Percentiles rank a stretch among this genome's conserved stretches.
Evolutionary conservation across 1,140 invertebrate genomes (phyloP).

Genomic region (Bombus picipes): DNA sequence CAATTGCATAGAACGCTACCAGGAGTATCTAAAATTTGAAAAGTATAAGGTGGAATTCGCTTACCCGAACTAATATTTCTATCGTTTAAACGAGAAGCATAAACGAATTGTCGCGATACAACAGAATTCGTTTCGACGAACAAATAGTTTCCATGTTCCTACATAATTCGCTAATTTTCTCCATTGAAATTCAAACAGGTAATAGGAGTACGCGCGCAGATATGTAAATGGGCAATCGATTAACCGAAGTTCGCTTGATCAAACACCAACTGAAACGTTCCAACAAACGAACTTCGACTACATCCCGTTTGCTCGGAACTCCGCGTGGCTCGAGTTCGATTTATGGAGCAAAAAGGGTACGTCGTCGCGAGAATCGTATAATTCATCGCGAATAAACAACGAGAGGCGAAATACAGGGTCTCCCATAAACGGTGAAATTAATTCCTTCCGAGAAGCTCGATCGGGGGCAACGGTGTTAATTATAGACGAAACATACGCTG

Average conservation of each 20-base stretch:
- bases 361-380: constrained; percentile 23
- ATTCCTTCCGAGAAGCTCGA: constrained; percentile 46
- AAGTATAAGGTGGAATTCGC: too few relatives aligned
- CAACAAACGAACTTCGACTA: neutral
- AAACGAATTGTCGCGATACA: too few relatives aligned
- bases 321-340: neutral
- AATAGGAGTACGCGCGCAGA: neutral
- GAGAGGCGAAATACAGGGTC: neutral
- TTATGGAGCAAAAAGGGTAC: neutral
- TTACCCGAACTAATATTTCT: too few relatives aligned
- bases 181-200: neutral
- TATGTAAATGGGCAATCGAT: neutral
- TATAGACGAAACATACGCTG: constrained; percentile 41
- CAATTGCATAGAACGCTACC: too few relatives aligned
- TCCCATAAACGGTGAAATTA: constrained; percentile 46
- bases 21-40: too few relatives aligned
- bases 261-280: too few relatives aligned
- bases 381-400: constrained; percentile 45
- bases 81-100: too few relatives aligned
- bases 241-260: neutral
- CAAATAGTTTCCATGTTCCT: too few relatives aligned
- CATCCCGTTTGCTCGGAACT: constrained; percentile 11
- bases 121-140: too few relatives aligned
- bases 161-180: neutral
- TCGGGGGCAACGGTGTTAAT: constrained; percentile 42